Conservation (phyloP, 2,113 vertebrate species). For the Oncorhynchus keta region DNA sequence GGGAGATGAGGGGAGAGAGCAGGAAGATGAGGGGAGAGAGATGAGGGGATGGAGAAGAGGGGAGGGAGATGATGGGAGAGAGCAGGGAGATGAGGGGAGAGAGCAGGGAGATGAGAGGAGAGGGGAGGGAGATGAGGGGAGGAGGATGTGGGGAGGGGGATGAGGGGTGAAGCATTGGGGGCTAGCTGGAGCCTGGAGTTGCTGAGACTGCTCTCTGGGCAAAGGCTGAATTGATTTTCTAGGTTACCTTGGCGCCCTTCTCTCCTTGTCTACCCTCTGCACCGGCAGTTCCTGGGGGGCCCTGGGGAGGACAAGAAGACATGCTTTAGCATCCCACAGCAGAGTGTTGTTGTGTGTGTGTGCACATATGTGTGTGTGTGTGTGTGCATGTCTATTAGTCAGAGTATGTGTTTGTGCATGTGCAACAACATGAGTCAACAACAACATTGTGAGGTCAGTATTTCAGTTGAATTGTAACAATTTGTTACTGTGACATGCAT, state of each 20-base stretch:
- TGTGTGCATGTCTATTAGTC: neutral
- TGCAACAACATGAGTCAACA: neutral
- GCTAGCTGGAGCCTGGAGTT: neutral
- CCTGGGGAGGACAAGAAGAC: constrained; percentile 58
- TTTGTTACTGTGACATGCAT: neutral
- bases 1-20: neutral
- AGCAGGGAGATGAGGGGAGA: neutral
- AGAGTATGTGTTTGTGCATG: neutral
- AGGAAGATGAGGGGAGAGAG: no score
- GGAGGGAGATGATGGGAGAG: neutral
- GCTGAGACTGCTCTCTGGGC: neutral
- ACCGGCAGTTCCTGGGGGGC: constrained; percentile 82
- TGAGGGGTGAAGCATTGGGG: neutral
- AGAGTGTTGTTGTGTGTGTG: neutral
- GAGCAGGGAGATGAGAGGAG: no score
- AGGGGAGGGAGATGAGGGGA: neutral
- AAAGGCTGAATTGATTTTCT: constrained; percentile 1
- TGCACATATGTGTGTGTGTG: neutral
- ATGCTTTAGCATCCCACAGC: neutral
- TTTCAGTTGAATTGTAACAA: neutral
- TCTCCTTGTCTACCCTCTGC: constrained; percentile 91
- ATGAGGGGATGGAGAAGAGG: no score
- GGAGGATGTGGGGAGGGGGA: neutral
- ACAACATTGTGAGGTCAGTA: neutral
- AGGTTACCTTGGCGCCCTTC: constrained; percentile 91